Conservation (phyloP, 2,797 vertebrate genomes). For the Enteromius trimaculatus region DNA sequence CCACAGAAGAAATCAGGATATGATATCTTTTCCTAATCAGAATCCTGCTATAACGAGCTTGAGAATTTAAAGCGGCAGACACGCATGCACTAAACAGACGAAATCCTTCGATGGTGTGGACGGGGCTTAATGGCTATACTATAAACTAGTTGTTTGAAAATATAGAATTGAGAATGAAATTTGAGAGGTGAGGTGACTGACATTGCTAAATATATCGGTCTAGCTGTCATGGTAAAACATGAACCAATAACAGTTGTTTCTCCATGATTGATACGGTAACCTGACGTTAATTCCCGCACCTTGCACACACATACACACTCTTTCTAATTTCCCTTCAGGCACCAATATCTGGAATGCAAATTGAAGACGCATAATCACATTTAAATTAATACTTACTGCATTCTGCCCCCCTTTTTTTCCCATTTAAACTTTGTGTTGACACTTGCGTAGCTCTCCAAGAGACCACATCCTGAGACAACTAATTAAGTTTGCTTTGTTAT, state of each 20-base stretch:
- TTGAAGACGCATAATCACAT: constrained; percentile 73
- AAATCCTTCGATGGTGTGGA: too few relatives aligned
- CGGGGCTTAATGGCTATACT: neutral
- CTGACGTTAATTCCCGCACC: constrained; percentile 50
- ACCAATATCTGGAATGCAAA: constrained; percentile 67
- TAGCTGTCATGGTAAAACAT: constrained; percentile 64
- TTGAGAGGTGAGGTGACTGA: constrained; percentile 9
- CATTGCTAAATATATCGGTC: constrained; percentile 70
- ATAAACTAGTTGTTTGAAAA: neutral
- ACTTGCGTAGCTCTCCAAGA: constrained; percentile 69
- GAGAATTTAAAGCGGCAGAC: too few relatives aligned
- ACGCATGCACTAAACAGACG: too few relatives aligned
- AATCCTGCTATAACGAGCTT: too few relatives aligned
- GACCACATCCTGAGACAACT: constrained; percentile 66
- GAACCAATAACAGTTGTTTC: constrained; percentile 62
- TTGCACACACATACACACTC: constrained; percentile 64
- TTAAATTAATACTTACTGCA: constrained; percentile 63
- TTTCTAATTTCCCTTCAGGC: constrained; percentile 45
- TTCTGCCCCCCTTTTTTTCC: constrained; percentile 30
- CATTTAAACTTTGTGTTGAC: constrained; percentile 61
- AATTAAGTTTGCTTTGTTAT: constrained; percentile 72
- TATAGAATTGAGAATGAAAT: neutral
- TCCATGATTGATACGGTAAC: constrained; percentile 61
- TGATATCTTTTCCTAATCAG: too few relatives aligned
- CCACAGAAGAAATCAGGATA: too few relatives aligned